Base-by-base conservation (phyloP, 2,113 vertebrate genomes). In the Charina bottae region DNA sequence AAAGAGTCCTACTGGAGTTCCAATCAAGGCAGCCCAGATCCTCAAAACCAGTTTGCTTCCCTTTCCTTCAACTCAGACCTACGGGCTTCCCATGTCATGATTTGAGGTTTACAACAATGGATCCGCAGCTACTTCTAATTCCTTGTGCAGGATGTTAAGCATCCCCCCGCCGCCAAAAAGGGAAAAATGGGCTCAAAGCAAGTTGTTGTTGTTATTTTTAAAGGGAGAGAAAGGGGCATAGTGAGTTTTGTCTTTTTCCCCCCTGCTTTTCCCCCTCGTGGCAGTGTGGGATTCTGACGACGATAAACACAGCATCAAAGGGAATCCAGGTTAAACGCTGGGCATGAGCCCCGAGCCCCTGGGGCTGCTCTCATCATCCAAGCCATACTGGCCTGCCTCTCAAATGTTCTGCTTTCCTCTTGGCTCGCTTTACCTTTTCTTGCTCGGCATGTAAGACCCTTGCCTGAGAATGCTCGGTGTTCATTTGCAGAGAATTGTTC, bases 391-490 rank as follows among this genome's bases (percentile, higher is more conserved):
- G n/a, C 7, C 68, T 26, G 2, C 5, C 0, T 5, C 84, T 7
- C 4, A 21, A 24, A 23, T 12, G 9, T n/a, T 6, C 19, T 13
- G 4, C 13, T 64, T 64, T 17, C 28, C 17, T 33, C 10, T 33
- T 15, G 10, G 90, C 89, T 3, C 96, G 68, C 17, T 95, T 96
- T 97, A 99, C 99, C 98, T 99, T 99, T 96, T 99, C 99, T 93
- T 99, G 98, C 92, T 99, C 98, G 21, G 98, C 99, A 96, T 99
- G 98, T 95, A 99, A 97, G n/a, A 99, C 96, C 92, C 98, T 98
- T 84, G 98, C 98, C 97, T 99, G 99, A 93, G 97, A 99, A 92
- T 97, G 98, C 94, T 99, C 98, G 2, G 98, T 98, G 92, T 97
- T 97, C 1, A 98, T 97, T 88, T 99, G 99, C 91, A 99, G 97